Percentiles rank a stretch among this genome's conserved stretches.
Conservation (phyloP, 2,888 invertebrate species). For the Lochmaea capreae region DNA sequence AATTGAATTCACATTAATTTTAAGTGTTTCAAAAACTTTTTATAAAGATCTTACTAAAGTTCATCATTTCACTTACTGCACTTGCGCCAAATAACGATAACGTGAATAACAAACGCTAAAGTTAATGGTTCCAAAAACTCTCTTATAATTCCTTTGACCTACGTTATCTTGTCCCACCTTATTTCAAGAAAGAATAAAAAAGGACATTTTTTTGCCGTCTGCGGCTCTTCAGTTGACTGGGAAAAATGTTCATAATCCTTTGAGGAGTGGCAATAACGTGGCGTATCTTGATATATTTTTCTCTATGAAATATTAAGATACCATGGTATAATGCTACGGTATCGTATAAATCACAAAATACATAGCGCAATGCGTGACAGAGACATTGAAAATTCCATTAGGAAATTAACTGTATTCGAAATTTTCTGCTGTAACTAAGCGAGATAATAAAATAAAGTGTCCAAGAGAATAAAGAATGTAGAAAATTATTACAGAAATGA, state of each 20-base stretch:
- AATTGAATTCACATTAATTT: too few relatives aligned
- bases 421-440: constrained; percentile 8
- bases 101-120: too few relatives aligned
- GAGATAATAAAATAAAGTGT: constrained; percentile 5
- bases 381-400: constrained; percentile 18
- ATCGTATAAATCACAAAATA: constrained; percentile 11
- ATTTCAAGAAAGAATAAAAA: background rate
- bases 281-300: constrained; percentile 12
- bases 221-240: background rate
- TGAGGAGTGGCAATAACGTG: constrained; percentile 7
- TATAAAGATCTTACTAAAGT: too few relatives aligned
- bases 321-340: constrained; percentile 14
- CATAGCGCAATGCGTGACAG: constrained; percentile 2
- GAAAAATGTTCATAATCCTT: constrained; percentile 1
- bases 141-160: too few relatives aligned
- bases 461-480: background rate
- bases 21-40: too few relatives aligned
- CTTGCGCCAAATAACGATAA: too few relatives aligned
- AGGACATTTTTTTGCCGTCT: background rate
- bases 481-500: background rate
- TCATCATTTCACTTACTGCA: too few relatives aligned
- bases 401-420: constrained; percentile 15
- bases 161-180: too few relatives aligned
- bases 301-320: constrained; percentile 8
- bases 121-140: too few relatives aligned